phyloP scores from a whole-genome alignment of 2,888 invertebrate genomes.

The Synergus gifuensis region DNA sequence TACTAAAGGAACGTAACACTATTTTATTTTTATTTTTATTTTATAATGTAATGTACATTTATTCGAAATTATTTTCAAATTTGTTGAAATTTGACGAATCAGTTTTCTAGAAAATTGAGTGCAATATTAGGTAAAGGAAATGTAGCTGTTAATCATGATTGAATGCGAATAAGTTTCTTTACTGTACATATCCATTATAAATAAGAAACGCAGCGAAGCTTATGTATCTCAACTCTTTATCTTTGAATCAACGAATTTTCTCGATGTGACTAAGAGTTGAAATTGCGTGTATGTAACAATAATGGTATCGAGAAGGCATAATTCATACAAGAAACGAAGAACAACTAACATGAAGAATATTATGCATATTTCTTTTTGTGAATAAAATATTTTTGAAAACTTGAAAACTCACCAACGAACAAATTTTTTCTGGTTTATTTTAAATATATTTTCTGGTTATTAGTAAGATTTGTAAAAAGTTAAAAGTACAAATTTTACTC shows the following conservation, averaged over 20 bases:
- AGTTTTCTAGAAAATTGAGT: not conserved
- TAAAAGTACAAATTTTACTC: not conserved
- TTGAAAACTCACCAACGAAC: not conserved
- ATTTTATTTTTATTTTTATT: not conserved
- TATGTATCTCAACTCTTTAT: slow-evolving; percentile 2
- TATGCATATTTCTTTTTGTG: not conserved
- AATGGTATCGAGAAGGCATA: not conserved
- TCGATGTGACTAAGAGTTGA: not conserved
- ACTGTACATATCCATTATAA: slow-evolving; percentile 7
- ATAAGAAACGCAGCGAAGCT: not conserved
- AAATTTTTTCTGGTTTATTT: not conserved
- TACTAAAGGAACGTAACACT: too few species aligned
- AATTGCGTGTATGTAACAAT: not conserved
- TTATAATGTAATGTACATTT: not conserved
- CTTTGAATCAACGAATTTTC: not conserved
- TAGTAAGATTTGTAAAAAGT: not conserved
- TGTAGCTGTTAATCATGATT: not conserved
- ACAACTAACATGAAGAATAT: not conserved
- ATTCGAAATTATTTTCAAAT: not conserved
- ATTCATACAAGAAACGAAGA: not conserved
- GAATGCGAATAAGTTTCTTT: not conserved
- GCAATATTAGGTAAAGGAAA: not conserved
- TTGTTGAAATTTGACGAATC: not conserved
- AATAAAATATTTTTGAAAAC: not conserved
- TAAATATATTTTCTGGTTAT: not conserved